These are phyloP conservation scores for Adrianichthys oophorus DNA, from an alignment of 2,797 vertebrate genomes.

Conservation along the genomic window DNA sequence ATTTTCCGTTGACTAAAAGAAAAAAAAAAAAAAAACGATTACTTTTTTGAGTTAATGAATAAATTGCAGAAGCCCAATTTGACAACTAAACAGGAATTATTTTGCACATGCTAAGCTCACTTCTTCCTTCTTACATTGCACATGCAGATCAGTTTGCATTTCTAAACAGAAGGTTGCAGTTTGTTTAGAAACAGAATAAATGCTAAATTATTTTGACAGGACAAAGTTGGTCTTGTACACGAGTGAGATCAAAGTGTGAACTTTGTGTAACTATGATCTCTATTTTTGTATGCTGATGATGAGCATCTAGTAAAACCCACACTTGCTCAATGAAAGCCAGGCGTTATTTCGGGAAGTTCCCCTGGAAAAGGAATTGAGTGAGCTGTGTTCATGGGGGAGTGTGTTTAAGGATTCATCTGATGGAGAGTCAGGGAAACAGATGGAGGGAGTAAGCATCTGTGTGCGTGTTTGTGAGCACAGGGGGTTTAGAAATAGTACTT, in stretches of 20 bases:
- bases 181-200: slow-evolving; percentile 42
- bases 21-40: too few species aligned
- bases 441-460: slow-evolving; percentile 25
- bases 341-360: slow-evolving; percentile 67
- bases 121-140: slow-evolving; percentile 1
- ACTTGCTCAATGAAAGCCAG: slow-evolving; percentile 45
- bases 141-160: slow-evolving; percentile 20
- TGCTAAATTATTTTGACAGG: slow-evolving; percentile 43
- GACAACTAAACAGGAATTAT: too few species aligned
- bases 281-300: slow-evolving; percentile 55
- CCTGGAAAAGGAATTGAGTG: slow-evolving; percentile 43
- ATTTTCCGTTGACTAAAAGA: too few species aligned
- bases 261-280: slow-evolving; percentile 62
- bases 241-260: slow-evolving; percentile 57
- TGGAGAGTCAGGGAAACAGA: slow-evolving; percentile 62
- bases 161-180: neutral
- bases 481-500: slow-evolving; percentile 67
- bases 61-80: too few species aligned
- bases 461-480: slow-evolving; percentile 9
- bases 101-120: too few species aligned
- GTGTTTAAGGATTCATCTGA: slow-evolving; percentile 61
- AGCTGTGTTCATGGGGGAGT: slow-evolving; percentile 52
- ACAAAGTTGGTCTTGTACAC: slow-evolving; percentile 25
- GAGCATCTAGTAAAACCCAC: slow-evolving; percentile 56
- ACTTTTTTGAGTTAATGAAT: too few species aligned